Evolutionary conservation across 1,140 invertebrate species (phyloP).

Genomic region (Drosophila biarmipes): DNA sequence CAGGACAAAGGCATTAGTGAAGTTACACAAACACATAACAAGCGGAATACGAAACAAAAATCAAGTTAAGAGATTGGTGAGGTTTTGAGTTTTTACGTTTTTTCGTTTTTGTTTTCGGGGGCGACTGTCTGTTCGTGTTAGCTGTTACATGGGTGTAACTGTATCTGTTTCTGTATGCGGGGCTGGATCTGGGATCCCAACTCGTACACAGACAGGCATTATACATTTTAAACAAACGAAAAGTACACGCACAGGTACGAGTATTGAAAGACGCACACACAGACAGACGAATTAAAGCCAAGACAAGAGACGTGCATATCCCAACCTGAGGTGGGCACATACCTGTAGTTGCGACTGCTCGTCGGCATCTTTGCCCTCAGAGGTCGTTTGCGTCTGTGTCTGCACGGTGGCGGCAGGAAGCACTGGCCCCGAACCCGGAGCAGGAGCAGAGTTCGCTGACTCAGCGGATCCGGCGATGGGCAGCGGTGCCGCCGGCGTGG

Average conservation of each 20-base stretch:
- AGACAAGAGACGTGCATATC: constrained; percentile 60
- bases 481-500: constrained; percentile 57
- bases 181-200: background rate
- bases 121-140: constrained; percentile 49
- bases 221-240: constrained; percentile 25
- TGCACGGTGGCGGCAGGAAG: constrained; percentile 40
- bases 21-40: constrained; percentile 52
- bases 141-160: constrained; percentile 43
- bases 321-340: constrained; percentile 56
- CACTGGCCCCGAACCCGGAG: constrained; percentile 21
- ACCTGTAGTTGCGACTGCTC: constrained; percentile 71
- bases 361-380: constrained; percentile 25
- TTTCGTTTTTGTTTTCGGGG: constrained; percentile 6
- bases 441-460: constrained; percentile 42
- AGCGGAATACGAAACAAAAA: constrained; percentile 38
- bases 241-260: constrained; percentile 52
- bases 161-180: background rate
- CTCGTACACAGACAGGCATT: constrained; percentile 15
- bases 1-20: constrained; percentile 52
- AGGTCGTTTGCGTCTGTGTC: constrained; percentile 54
- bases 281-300: constrained; percentile 44
- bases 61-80: constrained; percentile 46
- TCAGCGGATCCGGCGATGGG: constrained; percentile 37
- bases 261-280: constrained; percentile 53
- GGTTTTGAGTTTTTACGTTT: constrained; percentile 15